These are phyloP conservation scores for Trissoscelio sp. DNA, from an alignment of 2,888 invertebrate species.

Conservation along the genomic window DNA sequence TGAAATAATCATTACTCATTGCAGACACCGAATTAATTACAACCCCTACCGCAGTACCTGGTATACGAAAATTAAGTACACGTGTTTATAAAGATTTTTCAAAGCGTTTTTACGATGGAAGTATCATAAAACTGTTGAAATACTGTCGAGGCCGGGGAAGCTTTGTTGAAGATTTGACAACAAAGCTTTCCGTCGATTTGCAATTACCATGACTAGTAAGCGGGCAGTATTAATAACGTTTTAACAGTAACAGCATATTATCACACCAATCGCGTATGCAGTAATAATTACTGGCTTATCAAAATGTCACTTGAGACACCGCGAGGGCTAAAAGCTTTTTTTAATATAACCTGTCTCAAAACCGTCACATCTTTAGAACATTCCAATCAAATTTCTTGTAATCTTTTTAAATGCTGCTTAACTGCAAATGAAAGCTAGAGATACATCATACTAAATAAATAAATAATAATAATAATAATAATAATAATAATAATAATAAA, in stretches of 20 bases:
- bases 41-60: conserved; percentile 56
- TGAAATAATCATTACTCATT: too few species aligned
- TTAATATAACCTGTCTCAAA: neutral
- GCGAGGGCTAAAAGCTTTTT: conserved; percentile 9
- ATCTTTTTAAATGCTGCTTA: too few species aligned
- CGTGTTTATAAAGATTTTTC: conserved; percentile 70
- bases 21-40: conserved; percentile 30
- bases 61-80: conserved; percentile 63
- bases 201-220: neutral
- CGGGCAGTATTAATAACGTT: conserved; percentile 5
- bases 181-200: conserved; percentile 19
- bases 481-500: too few species aligned
- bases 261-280: conserved; percentile 30
- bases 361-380: too few species aligned
- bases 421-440: too few species aligned
- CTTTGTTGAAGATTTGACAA: conserved; percentile 4
- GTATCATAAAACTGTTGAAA: conserved; percentile 4
- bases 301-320: neutral
- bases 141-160: neutral
- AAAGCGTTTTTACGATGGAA: conserved; percentile 67
- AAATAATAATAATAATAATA: too few species aligned
- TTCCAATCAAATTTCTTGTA: too few species aligned
- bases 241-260: conserved; percentile 19
- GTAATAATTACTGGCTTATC: conserved; percentile 25
- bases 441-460: too few species aligned